A percentile compares a stretch with the other conserved stretches of the same genome.
Conservation (phyloP, 2,888 invertebrate species). For the Limenitis camilla region DNA sequence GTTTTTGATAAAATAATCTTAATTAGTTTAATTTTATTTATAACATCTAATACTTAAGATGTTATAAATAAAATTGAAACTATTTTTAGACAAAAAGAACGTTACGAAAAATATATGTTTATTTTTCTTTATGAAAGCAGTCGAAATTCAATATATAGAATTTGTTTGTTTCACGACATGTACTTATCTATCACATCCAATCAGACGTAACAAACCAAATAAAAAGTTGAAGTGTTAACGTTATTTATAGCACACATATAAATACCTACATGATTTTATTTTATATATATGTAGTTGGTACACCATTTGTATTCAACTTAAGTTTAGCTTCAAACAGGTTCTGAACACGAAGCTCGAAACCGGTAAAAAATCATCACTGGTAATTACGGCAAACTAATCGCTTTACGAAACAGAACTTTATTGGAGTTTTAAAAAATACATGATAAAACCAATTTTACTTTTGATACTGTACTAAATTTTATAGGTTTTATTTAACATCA, state of each 20-base stretch:
- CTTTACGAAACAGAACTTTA: conserved; percentile 41
- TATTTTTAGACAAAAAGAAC: too few relatives aligned
- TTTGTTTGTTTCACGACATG: not conserved
- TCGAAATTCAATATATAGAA: too few relatives aligned
- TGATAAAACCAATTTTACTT: conserved; percentile 2
- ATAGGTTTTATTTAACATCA: too few relatives aligned
- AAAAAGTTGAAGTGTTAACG: too few relatives aligned
- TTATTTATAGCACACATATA: too few relatives aligned
- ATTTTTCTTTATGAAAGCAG: not conserved
- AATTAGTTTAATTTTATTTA: too few relatives aligned
- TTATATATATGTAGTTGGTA: conserved; percentile 12
- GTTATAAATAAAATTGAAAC: too few relatives aligned
- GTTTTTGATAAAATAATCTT: too few relatives aligned
- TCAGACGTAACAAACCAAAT: too few relatives aligned
- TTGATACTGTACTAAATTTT: not conserved
- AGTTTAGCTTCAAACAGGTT: conserved; percentile 64
- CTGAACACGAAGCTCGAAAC: conserved; percentile 57
- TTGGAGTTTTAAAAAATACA: conserved; percentile 35
- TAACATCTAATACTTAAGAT: too few relatives aligned
- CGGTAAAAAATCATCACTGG: conserved; percentile 64
- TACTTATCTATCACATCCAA: too few relatives aligned
- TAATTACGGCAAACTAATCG: conserved; percentile 63
- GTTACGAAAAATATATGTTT: not conserved
- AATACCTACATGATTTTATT: not conserved
- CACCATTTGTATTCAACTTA: conserved; percentile 36